Evolutionary conservation across 2,797 vertebrate genomes (phyloP), one percentile per base, ranked within the genome.

Genomic region (Percopsis omiscomaycus): DNA sequence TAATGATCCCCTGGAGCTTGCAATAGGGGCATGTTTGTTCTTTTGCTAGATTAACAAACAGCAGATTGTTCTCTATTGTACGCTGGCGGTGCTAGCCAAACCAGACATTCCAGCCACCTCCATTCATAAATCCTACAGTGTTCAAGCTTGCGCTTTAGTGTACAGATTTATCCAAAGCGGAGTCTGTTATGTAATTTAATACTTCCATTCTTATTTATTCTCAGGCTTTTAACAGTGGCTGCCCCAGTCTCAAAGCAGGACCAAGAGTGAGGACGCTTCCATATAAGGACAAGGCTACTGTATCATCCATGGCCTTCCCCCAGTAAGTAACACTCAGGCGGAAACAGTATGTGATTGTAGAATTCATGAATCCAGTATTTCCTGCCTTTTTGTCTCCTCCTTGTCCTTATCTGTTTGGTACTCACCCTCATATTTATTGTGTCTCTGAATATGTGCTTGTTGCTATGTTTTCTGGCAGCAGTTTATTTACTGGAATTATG

Each of bases 51-150:
- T 81, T 78, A 85, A 78, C 84, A 84, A 85, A 86, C 66, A 76
- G 71, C 72, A 75, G 79, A 67, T 80, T 89, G 81, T 87, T 86
- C 80, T 56, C 69, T 61, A 79, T 80, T 62, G 73, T 57, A 5
- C 37, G 59, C 59, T 22, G 59, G 53, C 76, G 63, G 84, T 78
- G 76, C 78, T 71, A 73, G 77, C 56, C 77, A 88, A 82, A 77
- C 87, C 76, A 79, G 59, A 79, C 84, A 92, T 92, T 91, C 90
- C 82, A 69, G 67, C 66, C 72, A 82, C 80, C 77, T 79, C 75
- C 73, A 59, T 55, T 81, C 80, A 89, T 79, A 89, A 88, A 88
- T 83, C 86, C 83, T 53, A 15, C 15, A 1, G 53, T 30, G 50
- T 69, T 80, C 82, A 79, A 80, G 66, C 55, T 64, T 44, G 15